Base-by-base conservation (phyloP, 2,888 invertebrate species). In the Oscheius sp. region DNA sequence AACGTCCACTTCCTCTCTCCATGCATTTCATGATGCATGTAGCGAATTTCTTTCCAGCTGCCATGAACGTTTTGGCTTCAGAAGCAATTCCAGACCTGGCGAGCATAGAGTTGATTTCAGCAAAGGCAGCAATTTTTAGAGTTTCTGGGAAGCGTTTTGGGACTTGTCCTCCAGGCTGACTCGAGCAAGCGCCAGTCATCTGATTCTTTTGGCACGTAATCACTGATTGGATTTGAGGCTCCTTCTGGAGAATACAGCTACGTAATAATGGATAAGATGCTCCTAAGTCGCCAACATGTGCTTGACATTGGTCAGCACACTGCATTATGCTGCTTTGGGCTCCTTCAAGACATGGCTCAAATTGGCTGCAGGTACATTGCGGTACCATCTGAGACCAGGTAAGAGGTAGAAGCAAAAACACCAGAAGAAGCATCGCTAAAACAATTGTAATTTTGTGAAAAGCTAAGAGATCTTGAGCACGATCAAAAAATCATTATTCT, bases 101-200 rank as follows among this genome's bases (percentile, higher is more conserved):
- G 25, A 82, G 69, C 65, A 82, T 82, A n/a, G 70, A 64, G 69
- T 80, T 82, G 67, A 82, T 74, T 71, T 82, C 82, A 48, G 79
- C 75, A 72, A 83, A 80, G 15, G 84, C 83, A 29, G 84, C 84
- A 48, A 85, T 75, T 70, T 85, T 82, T 45, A 85, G 69, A 0
- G 85, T 85, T 65, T 85, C 85, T n/a, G 83, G 80, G 69, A 82
- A 85, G 25, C 85, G 78, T 69, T 85, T 85, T 20, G 75, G 80
- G 12, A 85, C 84, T 76, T 75, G 74, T 12, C 76, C 73, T n/a
- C 79, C 78, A 31, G 79, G 75, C 12, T 64, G 66, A 1, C 72
- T 69, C 10, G 82, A 74, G 57, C 84, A 82, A n/a, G 82, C 55
- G 25, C 83, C 74, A 25, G 67, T 48, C 53, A 79, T 70, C 29